Base-by-base conservation (phyloP, 2,888 invertebrate species). In the Perizoma flavofasciatum region DNA sequence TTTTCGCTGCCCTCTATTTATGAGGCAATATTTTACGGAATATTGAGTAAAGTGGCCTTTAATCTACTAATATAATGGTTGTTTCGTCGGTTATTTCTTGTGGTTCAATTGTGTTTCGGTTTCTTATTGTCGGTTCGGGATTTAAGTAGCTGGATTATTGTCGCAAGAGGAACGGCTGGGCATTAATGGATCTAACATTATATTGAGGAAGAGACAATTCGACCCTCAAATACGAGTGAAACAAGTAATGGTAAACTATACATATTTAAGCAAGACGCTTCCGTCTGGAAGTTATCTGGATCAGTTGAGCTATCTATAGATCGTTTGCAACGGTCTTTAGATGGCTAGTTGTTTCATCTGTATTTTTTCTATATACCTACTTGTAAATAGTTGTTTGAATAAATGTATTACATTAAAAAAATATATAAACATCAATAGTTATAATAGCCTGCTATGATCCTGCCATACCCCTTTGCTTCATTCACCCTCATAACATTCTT, bases 41-140 rank as follows among this genome's bases (percentile, higher is more conserved):
- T 92, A 92, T 91, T 83, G 91, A 88, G 89, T 85, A 88, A 89
- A 92, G 90, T 90, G 87, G 84, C 80, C 88, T 90, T 89, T 91
- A 92, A 92, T 92, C 91, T 89, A 86, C 89, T 88, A 75, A 86
- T 88, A 88, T 90, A 91, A 90, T 89, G 81, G 88, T 67, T 82
- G 83, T 79, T 81, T 83, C 76, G 80, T 80, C 72, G 72, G 72
- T 73, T 73, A 75, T 81, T 72, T 77, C 79, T 73, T 65, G 70
- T 72, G 67, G 77, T 81, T 79, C 85, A 83, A 86, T 88, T 88
- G 87, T 85, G 79, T 80, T 81, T 80, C 74, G 79, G 78, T 78
- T 82, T 83, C 83, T 85, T 85, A 84, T 86, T 87, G 87, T 82
- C 65, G 66, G 70, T 73, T 67, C 65, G 68, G 71, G 75, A 73